Base-by-base conservation (phyloP, 2,797 vertebrate species). In the Novumbra hubbsi region DNA sequence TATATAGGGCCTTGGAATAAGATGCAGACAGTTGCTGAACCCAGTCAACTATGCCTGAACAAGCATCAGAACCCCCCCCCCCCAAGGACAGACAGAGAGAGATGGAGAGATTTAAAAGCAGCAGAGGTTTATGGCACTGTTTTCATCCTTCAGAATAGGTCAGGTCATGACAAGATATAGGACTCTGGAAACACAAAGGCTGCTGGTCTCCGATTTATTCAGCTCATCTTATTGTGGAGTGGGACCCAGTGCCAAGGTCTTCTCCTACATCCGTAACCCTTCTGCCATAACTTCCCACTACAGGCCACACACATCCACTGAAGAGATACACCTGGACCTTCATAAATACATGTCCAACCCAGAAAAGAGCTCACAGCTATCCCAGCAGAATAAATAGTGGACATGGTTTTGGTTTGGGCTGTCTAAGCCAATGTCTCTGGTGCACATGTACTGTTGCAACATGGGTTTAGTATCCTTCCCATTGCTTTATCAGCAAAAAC, bases 1-100 rank as follows among this genome's bases (percentile, higher is more conserved):
- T 92, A 92, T 84, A 90, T 87, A 75, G 85, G 88, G 83, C 89
- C 89, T 90, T 90, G 88, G 83, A 84, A 90, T 64, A 78, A 83
- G 87, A 84, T 68, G 82, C 87, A 62, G 83, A 74, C 76, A 77
- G 69, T 78, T 77, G 80, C 79, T 82, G 77, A 83, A 86, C 78
- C 89, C 84, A 85, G 86, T 82, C 83, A 84, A 89, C 86, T 87
- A 87, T 89, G 83, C 77, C 86, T 76, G 85, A 89, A 89, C 86
- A 82, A 84, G 86, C 87, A 84, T 84, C 84, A 84, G 76, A 78
- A 72, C 73, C 72, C 64, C 68, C 71, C 81, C 57, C 81, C 21
- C 48, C 30, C 41, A 63, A 41, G 88, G 80, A 83, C 66, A 66
- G 48, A 81, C 52, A 80, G 41, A 65, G 72, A 50, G 70, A 70